Conservation (phyloP, 2,113 vertebrate genomes). For the Dromiciops gliroides region DNA sequence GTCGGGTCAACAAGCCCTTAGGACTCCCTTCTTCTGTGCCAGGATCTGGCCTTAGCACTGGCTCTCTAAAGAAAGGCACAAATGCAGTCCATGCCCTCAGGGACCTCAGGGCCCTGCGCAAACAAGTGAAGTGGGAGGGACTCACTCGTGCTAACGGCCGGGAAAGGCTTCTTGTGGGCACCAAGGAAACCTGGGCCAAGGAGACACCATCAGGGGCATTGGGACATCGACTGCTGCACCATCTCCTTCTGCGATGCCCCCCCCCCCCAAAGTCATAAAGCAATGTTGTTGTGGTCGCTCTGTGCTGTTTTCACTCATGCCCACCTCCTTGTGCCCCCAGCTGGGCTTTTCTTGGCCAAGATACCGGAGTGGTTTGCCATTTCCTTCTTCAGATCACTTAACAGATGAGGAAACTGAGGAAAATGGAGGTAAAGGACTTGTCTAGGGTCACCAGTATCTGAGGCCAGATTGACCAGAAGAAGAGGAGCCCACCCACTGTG, state of each 20-base stretch:
- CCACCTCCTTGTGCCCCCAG: background rate
- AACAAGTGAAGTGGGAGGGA: too few species aligned
- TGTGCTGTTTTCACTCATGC: background rate
- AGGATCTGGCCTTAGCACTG: background rate
- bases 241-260: too few species aligned
- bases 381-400: background rate
- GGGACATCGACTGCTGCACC: too few species aligned
- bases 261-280: too few species aligned
- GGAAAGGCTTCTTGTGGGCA: too few species aligned
- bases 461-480: background rate
- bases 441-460: background rate
- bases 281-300: background rate
- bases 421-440: background rate
- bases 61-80: background rate
- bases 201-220: too few species aligned
- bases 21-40: background rate
- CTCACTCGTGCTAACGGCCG: too few species aligned
- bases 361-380: background rate
- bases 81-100: background rate
- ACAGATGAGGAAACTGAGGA: background rate
- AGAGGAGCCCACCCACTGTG: too few species aligned
- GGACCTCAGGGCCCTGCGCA: background rate
- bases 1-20: constrained; percentile 1
- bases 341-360: background rate
- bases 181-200: too few species aligned